Base-by-base conservation (phyloP, 1,140 invertebrate genomes). In the Microvelia longipes region DNA sequence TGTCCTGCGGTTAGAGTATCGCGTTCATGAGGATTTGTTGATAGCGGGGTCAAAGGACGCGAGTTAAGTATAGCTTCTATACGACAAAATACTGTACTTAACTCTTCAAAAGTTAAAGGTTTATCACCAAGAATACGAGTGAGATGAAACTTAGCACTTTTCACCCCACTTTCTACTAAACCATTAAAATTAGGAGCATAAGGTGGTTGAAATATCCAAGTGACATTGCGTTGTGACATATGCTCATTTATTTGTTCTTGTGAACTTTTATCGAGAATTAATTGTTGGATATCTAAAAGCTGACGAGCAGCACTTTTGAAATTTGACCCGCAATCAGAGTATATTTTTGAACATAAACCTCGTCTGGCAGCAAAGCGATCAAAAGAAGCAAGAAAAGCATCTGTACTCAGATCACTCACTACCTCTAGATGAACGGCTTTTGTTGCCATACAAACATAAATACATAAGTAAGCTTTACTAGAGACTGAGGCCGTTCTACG, bases 391-490 rank as follows among this genome's bases (percentile, higher is more conserved):
- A 77, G 19, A 35, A 77, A 75, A 2, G 68, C 68, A 29, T 76
- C 71, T 5, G 73, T 71, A 26, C 73, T 50, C 1, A 77, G 24
- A 69, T 73, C 71, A 19, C 50, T 69, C 0, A 76, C 76, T 0
- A 74, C 5, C 68, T 78, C 76, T 13, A 78, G 30, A 30, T 78
- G 77, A 15, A 76, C n/a, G n/a, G n/a, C n/a, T n/a, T n/a, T n/a
- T n/a, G n/a, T n/a, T n/a, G n/a, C n/a, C n/a, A n/a, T n/a, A n/a
- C n/a, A n/a, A n/a, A n/a, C n/a, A n/a, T n/a, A n/a, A n/a, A n/a
- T n/a, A n/a, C n/a, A n/a, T n/a, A n/a, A n/a, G n/a, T n/a, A n/a
- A n/a, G n/a, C n/a, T n/a, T n/a, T n/a, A n/a, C n/a, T n/a, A n/a
- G n/a, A n/a, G n/a, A n/a, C n/a, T n/a, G n/a, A n/a, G n/a, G n/a